Base-by-base conservation (phyloP, 2,797 vertebrate genomes). In the Sphenodon punctatus region DNA sequence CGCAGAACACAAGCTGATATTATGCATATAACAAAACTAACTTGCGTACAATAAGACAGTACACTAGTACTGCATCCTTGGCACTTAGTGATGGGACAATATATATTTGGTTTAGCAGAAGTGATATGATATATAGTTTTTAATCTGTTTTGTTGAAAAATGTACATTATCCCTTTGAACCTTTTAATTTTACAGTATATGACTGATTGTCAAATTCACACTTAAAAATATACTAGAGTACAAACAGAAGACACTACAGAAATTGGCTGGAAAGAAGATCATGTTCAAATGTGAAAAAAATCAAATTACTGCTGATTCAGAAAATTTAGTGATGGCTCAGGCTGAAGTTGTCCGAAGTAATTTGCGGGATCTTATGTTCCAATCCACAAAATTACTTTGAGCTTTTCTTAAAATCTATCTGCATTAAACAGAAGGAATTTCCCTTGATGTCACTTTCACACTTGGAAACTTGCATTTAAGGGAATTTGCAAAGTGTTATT, bases 1-100 rank as follows among this genome's bases (percentile, higher is more conserved):
- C 87, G 82, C 90, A 92, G 74, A 84, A 90, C 92, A 90, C 73
- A 93, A 66, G 17, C 82, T 78, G 89, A 92, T 91, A 81, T 71
- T 87, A 91, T 84, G 80, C 63, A 77, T 68, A 75, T 81, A 75
- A 88, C 84, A 90, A 87, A 85, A 80, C 85, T 67, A 70, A 85
- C 66, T 80, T 87, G 75, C 79, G 93, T 89, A 91, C 84, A 88
- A 56, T 79, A 88, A 25, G 82, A 82, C 82, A 89, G 83, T 84
- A 88, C 81, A 63, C 20, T 13, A 63, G 41, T 59, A 59, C 90
- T 93, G 91, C 80, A 87, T 58, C 79, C 84, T 93, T 94, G 95
- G 94, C 94, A 95, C 90, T 95, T 94, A 84, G 90, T 95, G 95
- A 94, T 88, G 89, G 91, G 84, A 94, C 88, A 94, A 92, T 58